Evolutionary conservation across 2,113 vertebrate genomes (phyloP).

Genomic region (Atherinomorus stipes): DNA sequence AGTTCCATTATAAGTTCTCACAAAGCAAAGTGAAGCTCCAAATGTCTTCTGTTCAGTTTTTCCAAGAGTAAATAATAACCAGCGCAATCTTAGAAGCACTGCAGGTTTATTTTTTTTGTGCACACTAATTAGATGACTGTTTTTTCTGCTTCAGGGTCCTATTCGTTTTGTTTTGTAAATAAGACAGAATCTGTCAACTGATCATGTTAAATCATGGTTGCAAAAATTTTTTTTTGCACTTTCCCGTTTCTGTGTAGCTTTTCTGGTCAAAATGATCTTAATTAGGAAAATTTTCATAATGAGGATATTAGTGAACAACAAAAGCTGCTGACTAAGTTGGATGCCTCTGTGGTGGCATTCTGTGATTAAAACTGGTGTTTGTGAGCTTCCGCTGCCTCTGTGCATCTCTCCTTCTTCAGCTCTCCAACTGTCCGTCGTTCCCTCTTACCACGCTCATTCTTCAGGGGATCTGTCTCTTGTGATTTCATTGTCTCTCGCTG

Average conservation of each 20-base stretch:
- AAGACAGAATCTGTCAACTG: neutral
- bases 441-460: conserved; percentile 31
- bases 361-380: conserved; percentile 28
- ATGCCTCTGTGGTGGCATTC: conserved; percentile 16
- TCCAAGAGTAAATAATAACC: no score
- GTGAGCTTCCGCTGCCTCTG: conserved; percentile 1
- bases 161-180: no score
- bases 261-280: conserved; percentile 1
- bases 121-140: no score
- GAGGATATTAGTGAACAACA: neutral
- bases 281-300: neutral
- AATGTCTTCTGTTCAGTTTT: no score
- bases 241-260: conserved; percentile 1
- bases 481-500: conserved; percentile 46
- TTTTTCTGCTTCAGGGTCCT: no score
- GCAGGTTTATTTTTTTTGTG: no score
- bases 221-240: no score
- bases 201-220: neutral
- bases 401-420: neutral
- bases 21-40: neutral
- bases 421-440: conserved; percentile 21
- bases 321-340: neutral
- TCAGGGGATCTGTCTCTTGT: conserved; percentile 35
- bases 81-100: no score
- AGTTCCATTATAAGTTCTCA: no score